A percentile compares a stretch with the other conserved stretches of the same genome.
Evolutionary conservation across 2,797 vertebrate genomes (phyloP).

Genomic region (Mico argentatus): DNA sequence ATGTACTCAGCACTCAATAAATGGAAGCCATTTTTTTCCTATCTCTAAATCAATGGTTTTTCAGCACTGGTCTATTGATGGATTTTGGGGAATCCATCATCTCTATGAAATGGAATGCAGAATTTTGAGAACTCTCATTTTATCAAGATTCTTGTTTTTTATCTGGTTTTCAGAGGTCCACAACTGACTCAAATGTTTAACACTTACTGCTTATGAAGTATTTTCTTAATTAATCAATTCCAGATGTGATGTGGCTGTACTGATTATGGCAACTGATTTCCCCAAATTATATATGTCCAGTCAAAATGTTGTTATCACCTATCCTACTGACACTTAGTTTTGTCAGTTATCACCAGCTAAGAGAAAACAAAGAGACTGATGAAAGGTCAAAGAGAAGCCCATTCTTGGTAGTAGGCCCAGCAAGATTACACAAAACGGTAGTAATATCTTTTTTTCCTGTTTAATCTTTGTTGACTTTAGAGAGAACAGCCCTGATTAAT

Average conservation of each 20-base stretch:
- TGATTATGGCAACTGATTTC: not conserved
- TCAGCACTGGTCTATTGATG: constrained; percentile 11
- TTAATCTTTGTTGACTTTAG: not conserved
- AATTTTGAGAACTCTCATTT: constrained; percentile 37
- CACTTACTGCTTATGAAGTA: not conserved
- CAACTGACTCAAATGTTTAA: constrained; percentile 18
- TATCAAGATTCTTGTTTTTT: not conserved
- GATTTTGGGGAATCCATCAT: not conserved
- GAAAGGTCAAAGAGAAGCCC: constrained; percentile 18
- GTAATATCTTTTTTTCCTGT: constrained; percentile 24
- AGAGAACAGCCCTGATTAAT: constrained; percentile 39
- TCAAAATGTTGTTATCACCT: not conserved
- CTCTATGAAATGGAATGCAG: not conserved
- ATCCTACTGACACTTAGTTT: not conserved
- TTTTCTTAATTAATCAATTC: constrained; percentile 33
- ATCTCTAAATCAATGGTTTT: not conserved
- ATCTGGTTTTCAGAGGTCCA: not conserved
- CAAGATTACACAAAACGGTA: not conserved
- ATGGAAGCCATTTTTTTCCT: not conserved
- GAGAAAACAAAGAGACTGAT: constrained; percentile 21
- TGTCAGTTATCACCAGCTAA: not conserved
- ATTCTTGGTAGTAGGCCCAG: not conserved
- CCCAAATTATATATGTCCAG: not conserved
- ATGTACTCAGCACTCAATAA: constrained; percentile 3
- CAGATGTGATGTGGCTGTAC: not conserved